phyloP scores from a whole-genome alignment of 2,797 vertebrate species.

The Pempheris klunzingeri region DNA sequence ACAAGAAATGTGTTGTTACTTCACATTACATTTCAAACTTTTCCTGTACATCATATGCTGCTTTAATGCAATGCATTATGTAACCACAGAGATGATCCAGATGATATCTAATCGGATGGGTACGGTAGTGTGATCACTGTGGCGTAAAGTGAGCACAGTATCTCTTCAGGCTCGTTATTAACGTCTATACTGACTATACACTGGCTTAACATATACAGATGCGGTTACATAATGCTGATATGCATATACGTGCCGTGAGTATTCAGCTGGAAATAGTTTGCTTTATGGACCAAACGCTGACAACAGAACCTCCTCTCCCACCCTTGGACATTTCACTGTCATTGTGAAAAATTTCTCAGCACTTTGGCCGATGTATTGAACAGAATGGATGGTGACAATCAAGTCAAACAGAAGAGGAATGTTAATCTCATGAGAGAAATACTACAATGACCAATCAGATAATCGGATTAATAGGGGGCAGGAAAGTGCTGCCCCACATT shows the following conservation, averaged over 20 bases:
- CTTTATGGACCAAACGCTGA: conserved; percentile 10
- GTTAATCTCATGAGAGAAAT: conserved; percentile 78
- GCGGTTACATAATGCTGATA: conserved; percentile 54
- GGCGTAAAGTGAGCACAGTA: conserved; percentile 28
- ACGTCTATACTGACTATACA: conserved; percentile 7
- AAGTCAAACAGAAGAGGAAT: conserved; percentile 84
- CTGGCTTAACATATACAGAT: conserved; percentile 17
- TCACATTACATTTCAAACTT: conserved; percentile 1
- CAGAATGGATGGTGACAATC: conserved; percentile 77
- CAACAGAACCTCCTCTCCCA: conserved; percentile 16
- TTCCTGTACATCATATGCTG: background rate
- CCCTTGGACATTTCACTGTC: conserved; percentile 47
- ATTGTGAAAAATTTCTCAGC: conserved; percentile 45
- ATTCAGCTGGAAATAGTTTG: conserved; percentile 15
- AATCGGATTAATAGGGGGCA: conserved; percentile 80
- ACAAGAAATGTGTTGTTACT: background rate
- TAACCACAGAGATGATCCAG: conserved; percentile 24
- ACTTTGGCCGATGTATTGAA: conserved; percentile 58
- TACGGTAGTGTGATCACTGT: conserved; percentile 27
- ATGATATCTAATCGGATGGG: background rate
- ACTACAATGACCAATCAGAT: conserved; percentile 78
- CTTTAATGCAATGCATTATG: conserved; percentile 23
- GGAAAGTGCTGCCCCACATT: conserved; percentile 68
- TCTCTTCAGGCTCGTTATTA: conserved; percentile 44
- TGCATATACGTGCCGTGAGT: conserved; percentile 3